Conservation (phyloP, 2,888 invertebrate genomes). For the Drosophila parthenogenetica region DNA sequence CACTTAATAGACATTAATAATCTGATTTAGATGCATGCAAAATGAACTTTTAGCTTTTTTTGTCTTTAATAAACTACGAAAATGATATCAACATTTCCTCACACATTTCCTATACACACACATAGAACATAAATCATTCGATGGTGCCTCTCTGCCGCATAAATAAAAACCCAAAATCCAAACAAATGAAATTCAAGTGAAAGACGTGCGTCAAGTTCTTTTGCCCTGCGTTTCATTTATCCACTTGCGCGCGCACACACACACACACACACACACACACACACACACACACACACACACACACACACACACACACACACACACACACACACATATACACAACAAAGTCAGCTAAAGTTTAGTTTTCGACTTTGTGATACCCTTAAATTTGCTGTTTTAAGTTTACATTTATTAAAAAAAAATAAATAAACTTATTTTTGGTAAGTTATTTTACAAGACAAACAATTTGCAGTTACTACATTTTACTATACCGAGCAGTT, state of each 20-base stretch:
- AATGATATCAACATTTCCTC: constrained; percentile 8
- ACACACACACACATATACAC: not conserved
- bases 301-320: not conserved
- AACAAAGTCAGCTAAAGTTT: not conserved
- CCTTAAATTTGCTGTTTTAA: too few species aligned
- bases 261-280: not conserved
- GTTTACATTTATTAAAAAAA: too few species aligned
- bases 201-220: constrained; percentile 54
- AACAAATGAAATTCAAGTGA: constrained; percentile 64
- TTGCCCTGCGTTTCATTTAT: constrained; percentile 31
- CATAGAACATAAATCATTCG: constrained; percentile 63
- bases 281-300: not conserved
- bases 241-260: not conserved
- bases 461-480: too few species aligned
- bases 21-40: constrained; percentile 6
- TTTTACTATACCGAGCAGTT: too few species aligned
- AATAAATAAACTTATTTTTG: too few species aligned
- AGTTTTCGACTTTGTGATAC: not conserved
- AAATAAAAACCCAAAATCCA: constrained; percentile 62
- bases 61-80: not conserved
- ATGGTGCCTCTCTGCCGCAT: constrained; percentile 39
- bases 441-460: too few species aligned
- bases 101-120: constrained; percentile 9
- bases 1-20: too few species aligned
- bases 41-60: not conserved